Evolutionary conservation across 2,888 invertebrate genomes (phyloP).

Genomic region (Euplagia quadripunctaria): DNA sequence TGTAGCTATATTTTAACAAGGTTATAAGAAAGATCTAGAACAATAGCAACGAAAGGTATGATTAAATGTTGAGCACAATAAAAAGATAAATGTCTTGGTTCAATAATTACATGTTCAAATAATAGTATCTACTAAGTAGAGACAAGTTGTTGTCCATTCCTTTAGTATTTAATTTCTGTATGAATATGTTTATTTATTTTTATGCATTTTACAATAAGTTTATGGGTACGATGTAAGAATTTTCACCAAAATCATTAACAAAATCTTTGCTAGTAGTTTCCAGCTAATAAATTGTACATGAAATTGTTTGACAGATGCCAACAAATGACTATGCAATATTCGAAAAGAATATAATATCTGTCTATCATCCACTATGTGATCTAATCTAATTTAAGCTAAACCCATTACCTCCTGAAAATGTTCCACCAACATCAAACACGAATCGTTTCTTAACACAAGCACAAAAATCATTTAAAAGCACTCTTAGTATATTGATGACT

Average conservation of each 20-base stretch:
- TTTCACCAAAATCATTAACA: not conserved
- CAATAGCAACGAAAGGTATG: not conserved
- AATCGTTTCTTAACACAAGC: constrained; percentile 53
- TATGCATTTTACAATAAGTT: no score
- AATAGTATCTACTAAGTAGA: no score
- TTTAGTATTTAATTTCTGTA: no score
- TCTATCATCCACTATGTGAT: constrained; percentile 15
- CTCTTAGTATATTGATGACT: constrained; percentile 62
- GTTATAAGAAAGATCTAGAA: not conserved
- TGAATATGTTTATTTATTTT: no score
- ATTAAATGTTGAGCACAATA: not conserved
- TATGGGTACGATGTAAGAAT: no score
- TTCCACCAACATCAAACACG: constrained; percentile 40
- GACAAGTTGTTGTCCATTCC: no score
- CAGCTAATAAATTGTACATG: not conserved
- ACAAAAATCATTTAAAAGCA: constrained; percentile 57
- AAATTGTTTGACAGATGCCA: not conserved
- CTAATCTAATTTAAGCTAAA: constrained; percentile 43
- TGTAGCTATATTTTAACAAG: not conserved
- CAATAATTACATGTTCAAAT: no score
- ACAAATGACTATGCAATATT: constrained; percentile 6
- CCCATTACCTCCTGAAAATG: constrained; percentile 35
- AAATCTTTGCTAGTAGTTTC: not conserved
- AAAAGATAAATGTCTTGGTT: no score
- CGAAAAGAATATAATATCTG: constrained; percentile 18